These are phyloP conservation scores for Dasyprocta punctata DNA, from an alignment of 2,113 vertebrate species.

Conservation along the genomic window DNA sequence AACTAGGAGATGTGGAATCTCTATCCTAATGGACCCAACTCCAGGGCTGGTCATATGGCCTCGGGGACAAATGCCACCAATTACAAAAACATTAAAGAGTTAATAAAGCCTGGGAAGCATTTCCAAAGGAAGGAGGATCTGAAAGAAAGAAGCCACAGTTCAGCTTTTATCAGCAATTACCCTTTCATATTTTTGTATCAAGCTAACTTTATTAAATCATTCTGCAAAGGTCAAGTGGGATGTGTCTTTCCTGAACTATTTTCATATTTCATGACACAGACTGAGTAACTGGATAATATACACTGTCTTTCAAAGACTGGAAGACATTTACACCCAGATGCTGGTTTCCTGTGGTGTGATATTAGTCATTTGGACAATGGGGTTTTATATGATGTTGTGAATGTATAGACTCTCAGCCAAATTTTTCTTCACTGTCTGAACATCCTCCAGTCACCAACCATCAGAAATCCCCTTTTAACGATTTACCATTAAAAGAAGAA, in stretches of 20 bases:
- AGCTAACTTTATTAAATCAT: constrained; percentile 87
- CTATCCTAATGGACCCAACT: constrained; percentile 58
- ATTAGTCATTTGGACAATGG: constrained; percentile 39
- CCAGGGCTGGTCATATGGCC: constrained; percentile 70
- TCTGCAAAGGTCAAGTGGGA: constrained; percentile 87
- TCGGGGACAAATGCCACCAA: constrained; percentile 75
- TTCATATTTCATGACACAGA: constrained; percentile 84
- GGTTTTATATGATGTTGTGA: constrained; percentile 28
- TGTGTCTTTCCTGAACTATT: constrained; percentile 82
- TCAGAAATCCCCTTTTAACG: not conserved
- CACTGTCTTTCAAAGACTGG: constrained; percentile 62
- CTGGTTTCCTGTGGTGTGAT: constrained; percentile 73
- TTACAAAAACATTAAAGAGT: constrained; percentile 81
- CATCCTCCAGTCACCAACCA: not conserved
- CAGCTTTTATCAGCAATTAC: constrained; percentile 84
- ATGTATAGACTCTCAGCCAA: not conserved
- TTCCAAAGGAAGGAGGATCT: constrained; percentile 80
- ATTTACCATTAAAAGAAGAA: not conserved
- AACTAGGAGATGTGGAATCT: not conserved
- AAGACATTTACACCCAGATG: constrained; percentile 63
- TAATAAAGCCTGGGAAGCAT: constrained; percentile 84
- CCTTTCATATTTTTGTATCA: constrained; percentile 82
- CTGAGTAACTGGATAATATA: constrained; percentile 81
- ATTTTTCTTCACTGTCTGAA: constrained; percentile 1
- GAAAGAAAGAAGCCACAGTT: constrained; percentile 84